Base-by-base conservation (phyloP, 2,113 vertebrate genomes). In the Baryphthengus martii region DNA sequence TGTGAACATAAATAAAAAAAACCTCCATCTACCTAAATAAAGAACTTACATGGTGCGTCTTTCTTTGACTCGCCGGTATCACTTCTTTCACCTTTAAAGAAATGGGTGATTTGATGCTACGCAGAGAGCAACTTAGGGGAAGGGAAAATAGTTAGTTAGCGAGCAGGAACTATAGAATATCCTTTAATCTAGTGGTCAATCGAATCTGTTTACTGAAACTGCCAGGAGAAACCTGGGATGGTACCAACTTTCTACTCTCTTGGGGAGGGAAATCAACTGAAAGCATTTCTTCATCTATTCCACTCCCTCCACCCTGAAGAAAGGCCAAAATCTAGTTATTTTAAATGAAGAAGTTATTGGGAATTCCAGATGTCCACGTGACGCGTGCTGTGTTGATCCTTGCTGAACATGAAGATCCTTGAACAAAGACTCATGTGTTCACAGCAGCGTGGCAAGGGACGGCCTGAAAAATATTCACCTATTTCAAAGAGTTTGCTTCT, bases 361-460 rank as follows among this genome's bases (percentile, higher is more conserved):
- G 45, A 79, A 91, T 70, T 85, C 39, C 39, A 3, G n/a, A 42
- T 89, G 85, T 83, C 78, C 75, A 40, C 1, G 3, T 40, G 39
- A 50, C 8, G 13, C 0, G 0, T 72, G 20, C 25, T 47, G 3
- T 50, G 71, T 65, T 79, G 58, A 62, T 76, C 16, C 31, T 66
- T 80, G 20, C 59, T 74, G 72, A 67, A 71, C 24, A 31, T 28
- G 68, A 83, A 67, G 26, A 73, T 59, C 26, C 47, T 63, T 81
- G 24, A 93, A 80, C 33, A 84, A 72, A 78, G 55, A 71, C 44
- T 86, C 1, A 0, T 42, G 20, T 39, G 23, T 78, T 52, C 42
- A 24, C 56, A 94, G 35, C 9, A 77, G 18, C 0, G 0, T 59
- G 16, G 24, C 2, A 2, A 89, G 47, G 42, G 84, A 65, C 17